These are phyloP conservation scores for Nothoprocta pentlandii DNA, from an alignment of 2,113 vertebrate genomes.

Conservation along the genomic window DNA sequence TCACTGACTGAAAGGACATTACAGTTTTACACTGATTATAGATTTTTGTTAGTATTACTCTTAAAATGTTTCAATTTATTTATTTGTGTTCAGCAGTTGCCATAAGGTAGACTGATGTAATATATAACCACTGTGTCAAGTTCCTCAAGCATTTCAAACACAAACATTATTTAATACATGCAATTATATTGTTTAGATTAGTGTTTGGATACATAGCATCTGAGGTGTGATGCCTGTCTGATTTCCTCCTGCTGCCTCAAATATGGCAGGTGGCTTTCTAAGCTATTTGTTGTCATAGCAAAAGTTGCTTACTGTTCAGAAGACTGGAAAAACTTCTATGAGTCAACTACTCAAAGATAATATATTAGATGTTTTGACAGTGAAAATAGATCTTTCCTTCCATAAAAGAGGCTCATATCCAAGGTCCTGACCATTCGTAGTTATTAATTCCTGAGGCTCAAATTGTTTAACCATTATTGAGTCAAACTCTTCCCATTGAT, in stretches of 20 bases:
- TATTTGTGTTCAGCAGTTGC: neutral
- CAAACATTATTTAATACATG: neutral
- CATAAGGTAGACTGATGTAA: neutral
- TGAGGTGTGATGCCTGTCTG: neutral
- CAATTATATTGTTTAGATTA: neutral
- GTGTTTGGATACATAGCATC: neutral
- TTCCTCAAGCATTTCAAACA: neutral
- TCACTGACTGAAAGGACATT: neutral
- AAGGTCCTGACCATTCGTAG: neutral
- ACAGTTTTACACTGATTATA: neutral
- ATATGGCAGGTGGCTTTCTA: neutral
- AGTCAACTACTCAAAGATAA: neutral
- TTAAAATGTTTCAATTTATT: neutral
- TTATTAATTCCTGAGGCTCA: neutral
- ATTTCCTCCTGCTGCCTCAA: neutral
- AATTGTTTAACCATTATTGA: neutral
- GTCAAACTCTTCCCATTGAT: neutral
- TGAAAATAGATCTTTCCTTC: neutral
- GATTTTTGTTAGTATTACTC: no score
- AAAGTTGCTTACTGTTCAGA: neutral
- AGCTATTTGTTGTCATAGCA: neutral
- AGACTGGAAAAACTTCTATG: neutral
- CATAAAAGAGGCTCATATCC: neutral
- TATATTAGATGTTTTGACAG: neutral
- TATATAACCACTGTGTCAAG: neutral